phyloP scores from a whole-genome alignment of 2,797 vertebrate species.

The Poliocrania exsul region DNA sequence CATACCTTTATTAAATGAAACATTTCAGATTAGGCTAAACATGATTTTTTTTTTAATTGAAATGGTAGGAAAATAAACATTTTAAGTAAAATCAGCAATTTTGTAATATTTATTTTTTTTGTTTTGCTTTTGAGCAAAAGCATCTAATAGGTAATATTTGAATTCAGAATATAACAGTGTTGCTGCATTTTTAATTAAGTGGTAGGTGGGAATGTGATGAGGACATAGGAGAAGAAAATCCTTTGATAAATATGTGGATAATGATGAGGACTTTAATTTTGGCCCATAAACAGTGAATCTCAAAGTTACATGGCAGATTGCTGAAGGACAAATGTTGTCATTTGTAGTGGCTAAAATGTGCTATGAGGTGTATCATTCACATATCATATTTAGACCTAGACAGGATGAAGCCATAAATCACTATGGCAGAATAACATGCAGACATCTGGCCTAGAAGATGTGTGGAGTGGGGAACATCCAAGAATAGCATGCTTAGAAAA shows the following conservation, averaged over 20 bases:
- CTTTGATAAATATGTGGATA: background rate
- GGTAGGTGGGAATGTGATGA: background rate
- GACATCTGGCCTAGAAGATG: background rate
- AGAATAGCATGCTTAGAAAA: background rate
- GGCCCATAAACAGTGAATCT: background rate
- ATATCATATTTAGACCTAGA: background rate
- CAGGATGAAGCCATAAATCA: conserved; percentile 25
- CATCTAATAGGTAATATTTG: background rate
- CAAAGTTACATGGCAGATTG: background rate
- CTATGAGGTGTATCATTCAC: background rate
- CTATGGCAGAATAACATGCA: background rate
- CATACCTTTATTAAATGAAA: background rate
- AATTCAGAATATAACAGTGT: background rate
- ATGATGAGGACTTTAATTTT: background rate
- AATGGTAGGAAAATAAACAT: fast-evolving
- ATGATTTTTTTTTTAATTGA: background rate
- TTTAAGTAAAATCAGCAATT: fast-evolving
- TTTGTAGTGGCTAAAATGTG: background rate
- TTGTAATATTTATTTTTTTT: background rate
- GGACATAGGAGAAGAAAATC: background rate
- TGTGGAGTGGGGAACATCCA: background rate
- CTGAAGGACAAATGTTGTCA: background rate
- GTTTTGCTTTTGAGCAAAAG: background rate
- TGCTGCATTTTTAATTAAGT: background rate
- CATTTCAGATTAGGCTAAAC: background rate